Percentiles rank a stretch among this genome's conserved stretches.
Conservation (phyloP, 2,888 invertebrate species). For the Hartigia nigra region DNA sequence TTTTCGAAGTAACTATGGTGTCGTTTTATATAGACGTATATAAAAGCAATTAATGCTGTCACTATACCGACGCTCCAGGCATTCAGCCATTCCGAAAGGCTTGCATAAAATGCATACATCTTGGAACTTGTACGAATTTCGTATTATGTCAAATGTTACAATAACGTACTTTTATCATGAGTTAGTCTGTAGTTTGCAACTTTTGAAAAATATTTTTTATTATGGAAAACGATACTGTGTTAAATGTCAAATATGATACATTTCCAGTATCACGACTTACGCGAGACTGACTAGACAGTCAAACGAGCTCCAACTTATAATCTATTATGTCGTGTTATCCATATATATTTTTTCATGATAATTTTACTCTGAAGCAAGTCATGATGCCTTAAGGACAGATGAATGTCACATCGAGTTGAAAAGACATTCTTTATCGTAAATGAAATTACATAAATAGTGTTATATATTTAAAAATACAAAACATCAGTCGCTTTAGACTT, state of each 20-base stretch:
- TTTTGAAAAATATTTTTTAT: too few species aligned
- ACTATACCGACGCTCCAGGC: not conserved
- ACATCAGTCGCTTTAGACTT: not conserved
- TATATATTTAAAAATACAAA: not conserved
- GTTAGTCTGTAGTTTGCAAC: too few species aligned
- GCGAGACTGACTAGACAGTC: not conserved
- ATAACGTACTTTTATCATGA: too few species aligned
- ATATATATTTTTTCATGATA: not conserved
- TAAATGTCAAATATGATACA: not conserved
- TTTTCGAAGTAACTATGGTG: constrained; percentile 23
- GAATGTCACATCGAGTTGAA: not conserved
- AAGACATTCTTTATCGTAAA: not conserved
- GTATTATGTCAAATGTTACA: too few species aligned
- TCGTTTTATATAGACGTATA: not conserved
- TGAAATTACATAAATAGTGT: not conserved
- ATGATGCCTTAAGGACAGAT: not conserved
- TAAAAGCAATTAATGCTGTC: not conserved
- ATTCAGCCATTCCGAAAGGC: not conserved
- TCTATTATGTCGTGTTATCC: not conserved
- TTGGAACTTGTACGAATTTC: not conserved
- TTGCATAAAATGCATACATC: not conserved
- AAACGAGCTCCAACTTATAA: not conserved
- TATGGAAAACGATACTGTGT: not conserved
- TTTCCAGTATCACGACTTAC: not conserved
- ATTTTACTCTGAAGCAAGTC: not conserved